Evolutionary conservation across 2,113 vertebrate genomes (phyloP).

Genomic region (Choloepus hoffmanni): DNA sequence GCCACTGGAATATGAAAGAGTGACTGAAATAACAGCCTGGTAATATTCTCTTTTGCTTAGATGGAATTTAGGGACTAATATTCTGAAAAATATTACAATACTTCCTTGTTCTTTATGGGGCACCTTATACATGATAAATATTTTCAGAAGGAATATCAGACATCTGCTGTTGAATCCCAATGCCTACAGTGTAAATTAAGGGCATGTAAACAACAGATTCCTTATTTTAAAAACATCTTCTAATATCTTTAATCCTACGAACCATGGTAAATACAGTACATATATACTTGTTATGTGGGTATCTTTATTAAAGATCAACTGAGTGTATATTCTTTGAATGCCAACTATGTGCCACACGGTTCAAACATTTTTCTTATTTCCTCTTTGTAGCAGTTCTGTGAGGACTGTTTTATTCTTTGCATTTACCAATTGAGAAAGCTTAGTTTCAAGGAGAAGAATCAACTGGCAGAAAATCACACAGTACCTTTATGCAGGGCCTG

Average conservation of each 20-base stretch:
- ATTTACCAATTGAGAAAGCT: conserved; percentile 27
- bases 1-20: background rate
- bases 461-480: background rate
- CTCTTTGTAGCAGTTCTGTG: background rate
- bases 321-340: background rate
- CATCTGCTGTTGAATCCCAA: background rate
- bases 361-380: background rate
- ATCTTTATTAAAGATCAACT: background rate
- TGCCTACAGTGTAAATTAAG: background rate
- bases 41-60: background rate
- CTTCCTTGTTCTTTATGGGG: background rate
- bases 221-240: background rate
- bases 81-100: background rate
- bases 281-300: background rate
- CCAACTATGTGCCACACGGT: background rate
- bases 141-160: background rate
- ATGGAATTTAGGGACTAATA: background rate
- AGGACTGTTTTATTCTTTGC: background rate
- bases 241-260: background rate
- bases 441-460: background rate
- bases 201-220: background rate
- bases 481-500: background rate
- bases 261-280: background rate
- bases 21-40: background rate
- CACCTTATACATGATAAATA: background rate